These are phyloP conservation scores for Palythoa grandiflora DNA, from an alignment of 92 coral and sea anemone species.

Conservation along the genomic window DNA sequence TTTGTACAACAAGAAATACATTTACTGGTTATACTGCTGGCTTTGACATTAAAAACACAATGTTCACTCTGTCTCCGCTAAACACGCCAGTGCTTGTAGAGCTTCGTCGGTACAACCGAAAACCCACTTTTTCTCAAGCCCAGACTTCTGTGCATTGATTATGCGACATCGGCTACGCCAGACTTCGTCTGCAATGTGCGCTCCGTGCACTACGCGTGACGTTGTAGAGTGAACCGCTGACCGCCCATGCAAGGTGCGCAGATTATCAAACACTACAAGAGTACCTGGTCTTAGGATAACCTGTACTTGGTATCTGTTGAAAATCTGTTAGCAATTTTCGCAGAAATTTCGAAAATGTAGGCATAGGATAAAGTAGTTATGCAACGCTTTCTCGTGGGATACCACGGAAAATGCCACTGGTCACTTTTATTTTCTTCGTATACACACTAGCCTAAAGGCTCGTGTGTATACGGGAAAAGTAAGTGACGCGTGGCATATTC, in stretches of 20 bases:
- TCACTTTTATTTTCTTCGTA: no score
- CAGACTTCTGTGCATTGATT: constrained; percentile 18
- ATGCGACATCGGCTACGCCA: constrained; percentile 49
- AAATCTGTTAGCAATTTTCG: no score
- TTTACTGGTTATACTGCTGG: background rate
- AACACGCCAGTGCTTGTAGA: constrained; percentile 25
- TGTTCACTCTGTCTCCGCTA: constrained; percentile 23
- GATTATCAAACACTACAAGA: constrained; percentile 32
- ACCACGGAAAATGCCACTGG: no score
- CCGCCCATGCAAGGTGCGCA: constrained; percentile 34
- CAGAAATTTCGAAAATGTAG: no score
- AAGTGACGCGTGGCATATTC: no score
- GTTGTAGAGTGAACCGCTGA: constrained; percentile 36
- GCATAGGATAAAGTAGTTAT: no score
- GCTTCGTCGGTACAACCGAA: constrained; percentile 33
- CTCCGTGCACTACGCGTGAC: constrained; percentile 46
- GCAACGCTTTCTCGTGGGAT: no score
- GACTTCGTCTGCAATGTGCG: constrained; percentile 35
- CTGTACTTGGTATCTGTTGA: constrained; percentile 30
- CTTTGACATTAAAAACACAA: background rate
- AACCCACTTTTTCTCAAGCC: constrained; percentile 25
- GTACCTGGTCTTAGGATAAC: constrained; percentile 24
- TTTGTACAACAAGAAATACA: no score
- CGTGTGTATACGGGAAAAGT: no score
- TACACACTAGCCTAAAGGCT: no score